Evolutionary conservation across 1,140 invertebrate species (phyloP).

Genomic region (Pissodes strobi): DNA sequence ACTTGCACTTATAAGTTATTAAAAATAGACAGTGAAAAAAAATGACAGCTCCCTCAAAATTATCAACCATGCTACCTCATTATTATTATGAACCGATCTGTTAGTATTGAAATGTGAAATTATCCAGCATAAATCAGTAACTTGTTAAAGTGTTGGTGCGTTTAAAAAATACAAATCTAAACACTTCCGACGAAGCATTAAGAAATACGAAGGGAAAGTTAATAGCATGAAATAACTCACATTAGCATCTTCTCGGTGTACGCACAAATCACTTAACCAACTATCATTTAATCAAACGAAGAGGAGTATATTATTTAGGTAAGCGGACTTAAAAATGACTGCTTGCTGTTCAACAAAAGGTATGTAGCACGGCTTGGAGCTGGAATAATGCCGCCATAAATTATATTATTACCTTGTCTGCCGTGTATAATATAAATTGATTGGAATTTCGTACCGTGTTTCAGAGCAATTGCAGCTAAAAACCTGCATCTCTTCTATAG

Average conservation of each 20-base stretch:
- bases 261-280: slow-evolving; percentile 41
- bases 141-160: slow-evolving; percentile 2
- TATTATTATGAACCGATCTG: too few relatives aligned
- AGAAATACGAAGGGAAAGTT: slow-evolving; percentile 22
- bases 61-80: too few relatives aligned
- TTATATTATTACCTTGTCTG: slow-evolving; percentile 57
- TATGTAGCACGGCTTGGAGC: slow-evolving; percentile 44
- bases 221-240: slow-evolving; percentile 39
- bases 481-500: slow-evolving; percentile 48
- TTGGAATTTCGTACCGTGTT: slow-evolving; percentile 56
- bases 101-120: too few relatives aligned
- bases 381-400: slow-evolving; percentile 55
- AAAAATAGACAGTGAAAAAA: too few relatives aligned
- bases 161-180: neutral
- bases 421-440: slow-evolving; percentile 56
- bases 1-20: too few relatives aligned
- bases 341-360: slow-evolving; percentile 47
- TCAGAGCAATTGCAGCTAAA: slow-evolving; percentile 52
- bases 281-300: slow-evolving; percentile 43
- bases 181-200: slow-evolving; percentile 20
- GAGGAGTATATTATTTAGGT: slow-evolving; percentile 44
- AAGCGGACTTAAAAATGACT: slow-evolving; percentile 47
- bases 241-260: slow-evolving; percentile 41
- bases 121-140: slow-evolving; percentile 13
- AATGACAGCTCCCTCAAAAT: too few relatives aligned